Percentiles rank a stretch among this genome's conserved stretches.
phyloP scores from a whole-genome alignment of 2,797 vertebrate species.

The Buceros bicornis region DNA sequence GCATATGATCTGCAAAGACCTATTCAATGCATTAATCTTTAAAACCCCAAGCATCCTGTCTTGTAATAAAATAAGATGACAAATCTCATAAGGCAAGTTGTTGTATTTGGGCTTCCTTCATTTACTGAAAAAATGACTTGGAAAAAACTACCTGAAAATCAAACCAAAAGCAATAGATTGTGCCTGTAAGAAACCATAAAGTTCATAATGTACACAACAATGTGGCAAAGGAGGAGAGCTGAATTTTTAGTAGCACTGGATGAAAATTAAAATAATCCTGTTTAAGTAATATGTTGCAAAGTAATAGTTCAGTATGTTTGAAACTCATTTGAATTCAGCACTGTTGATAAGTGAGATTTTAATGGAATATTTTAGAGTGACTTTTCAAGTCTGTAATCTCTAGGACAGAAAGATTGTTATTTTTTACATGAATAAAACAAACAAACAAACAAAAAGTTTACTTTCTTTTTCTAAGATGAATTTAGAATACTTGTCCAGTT shows the following conservation, averaged over 20 bases:
- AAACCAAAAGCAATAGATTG: conserved; percentile 52
- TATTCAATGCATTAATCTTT: conserved; percentile 29
- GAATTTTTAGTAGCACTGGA: conserved; percentile 71
- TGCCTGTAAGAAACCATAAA: conserved; percentile 63
- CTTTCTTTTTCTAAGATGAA: neutral
- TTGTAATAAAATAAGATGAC: conserved; percentile 39
- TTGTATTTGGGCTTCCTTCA: conserved; percentile 57
- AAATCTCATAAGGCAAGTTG: conserved; percentile 20
- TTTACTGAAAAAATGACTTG: conserved; percentile 63
- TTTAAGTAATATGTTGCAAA: conserved; percentile 71
- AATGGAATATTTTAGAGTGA: conserved; percentile 50
- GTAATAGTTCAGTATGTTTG: conserved; percentile 60
- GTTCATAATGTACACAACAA: conserved; percentile 64
- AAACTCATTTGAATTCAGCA: conserved; percentile 77
- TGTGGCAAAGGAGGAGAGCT: conserved; percentile 34
- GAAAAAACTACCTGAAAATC: conserved; percentile 61
- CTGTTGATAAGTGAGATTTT: conserved; percentile 30
- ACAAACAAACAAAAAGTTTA: neutral
- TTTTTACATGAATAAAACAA: neutral
- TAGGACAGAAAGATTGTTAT: neutral
- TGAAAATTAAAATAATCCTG: conserved; percentile 76
- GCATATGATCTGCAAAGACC: conserved; percentile 11
- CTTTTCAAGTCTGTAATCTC: conserved; percentile 25
- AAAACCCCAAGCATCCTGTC: conserved; percentile 3
- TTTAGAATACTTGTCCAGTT: conserved; percentile 14